A percentile compares a stretch with the other conserved stretches of the same genome.
These are phyloP conservation scores for Phyllostomus discolor DNA, from an alignment of 2,113 vertebrate genomes.

Conservation along the genomic window DNA sequence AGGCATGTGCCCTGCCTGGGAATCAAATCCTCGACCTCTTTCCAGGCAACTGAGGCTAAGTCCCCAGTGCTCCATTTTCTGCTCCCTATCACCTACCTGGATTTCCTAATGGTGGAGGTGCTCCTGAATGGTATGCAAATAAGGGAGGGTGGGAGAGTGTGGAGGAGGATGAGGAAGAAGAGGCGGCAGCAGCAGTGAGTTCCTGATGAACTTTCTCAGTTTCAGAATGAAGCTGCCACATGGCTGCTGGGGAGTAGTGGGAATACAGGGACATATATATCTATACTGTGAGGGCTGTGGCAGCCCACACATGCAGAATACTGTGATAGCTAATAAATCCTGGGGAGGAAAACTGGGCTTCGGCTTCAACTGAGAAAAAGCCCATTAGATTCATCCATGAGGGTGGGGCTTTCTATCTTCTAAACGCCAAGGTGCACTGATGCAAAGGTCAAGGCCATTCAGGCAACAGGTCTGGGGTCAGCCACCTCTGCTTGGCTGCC, in stretches of 20 bases:
- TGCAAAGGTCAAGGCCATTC: not conserved
- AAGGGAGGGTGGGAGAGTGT: not conserved
- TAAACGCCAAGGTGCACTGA: not conserved
- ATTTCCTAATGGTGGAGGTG: not conserved
- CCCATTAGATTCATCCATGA: accelerated
- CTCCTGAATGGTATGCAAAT: not conserved
- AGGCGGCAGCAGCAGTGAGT: not conserved
- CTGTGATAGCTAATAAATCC: conserved; percentile 3
- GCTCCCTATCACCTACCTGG: not conserved
- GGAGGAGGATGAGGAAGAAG: not conserved
- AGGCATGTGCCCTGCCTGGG: too few species aligned
- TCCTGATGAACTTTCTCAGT: not conserved
- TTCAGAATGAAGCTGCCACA: conserved; percentile 36
- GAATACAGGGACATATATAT: conserved; percentile 40
- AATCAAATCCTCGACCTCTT: too few species aligned
- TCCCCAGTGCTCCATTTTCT: not conserved
- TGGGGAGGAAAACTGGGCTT: not conserved
- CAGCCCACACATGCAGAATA: not conserved
- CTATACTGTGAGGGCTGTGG: not conserved
- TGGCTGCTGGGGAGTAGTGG: conserved; percentile 32
- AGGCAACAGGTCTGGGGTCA: too few species aligned
- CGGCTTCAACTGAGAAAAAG: not conserved
- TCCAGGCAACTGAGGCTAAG: too few species aligned
- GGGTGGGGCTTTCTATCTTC: not conserved
- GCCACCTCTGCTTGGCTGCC: accelerated